Percentiles rank a stretch among this genome's conserved stretches.
Conservation (phyloP, 2,888 invertebrate genomes). For the Panopea generosa region DNA sequence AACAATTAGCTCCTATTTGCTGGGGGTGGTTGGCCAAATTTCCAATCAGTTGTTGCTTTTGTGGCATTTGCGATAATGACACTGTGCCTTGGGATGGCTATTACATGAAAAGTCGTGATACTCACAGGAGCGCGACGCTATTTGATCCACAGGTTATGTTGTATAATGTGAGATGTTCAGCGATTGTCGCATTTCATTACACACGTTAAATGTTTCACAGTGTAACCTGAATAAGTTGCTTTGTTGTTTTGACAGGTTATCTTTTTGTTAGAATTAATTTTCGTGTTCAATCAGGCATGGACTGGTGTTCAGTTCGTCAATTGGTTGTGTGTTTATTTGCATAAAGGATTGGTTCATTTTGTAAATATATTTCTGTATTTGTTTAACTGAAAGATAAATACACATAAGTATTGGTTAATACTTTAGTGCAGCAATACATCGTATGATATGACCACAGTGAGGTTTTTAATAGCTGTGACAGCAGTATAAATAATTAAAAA, state of each 20-base stretch:
- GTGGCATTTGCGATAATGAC: constrained; percentile 30
- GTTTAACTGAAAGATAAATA: neutral
- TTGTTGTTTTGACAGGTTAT: constrained; percentile 21
- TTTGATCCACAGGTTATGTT: constrained; percentile 35
- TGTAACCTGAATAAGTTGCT: constrained; percentile 27
- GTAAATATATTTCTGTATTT: constrained; percentile 6
- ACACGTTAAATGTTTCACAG: constrained; percentile 37
- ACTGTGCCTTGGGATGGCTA: constrained; percentile 20
- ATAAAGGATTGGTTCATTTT: neutral
- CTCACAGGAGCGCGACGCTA: constrained; percentile 17
- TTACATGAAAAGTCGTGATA: constrained; percentile 29
- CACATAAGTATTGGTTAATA: neutral
- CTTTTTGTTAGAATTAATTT: constrained; percentile 25
- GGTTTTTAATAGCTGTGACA: too few relatives aligned
- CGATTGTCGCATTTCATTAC: constrained; percentile 39
- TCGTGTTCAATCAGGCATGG: constrained; percentile 3
- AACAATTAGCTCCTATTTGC: constrained; percentile 50
- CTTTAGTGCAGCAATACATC: too few relatives aligned
- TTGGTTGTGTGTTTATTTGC: constrained; percentile 1
- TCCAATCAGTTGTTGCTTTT: constrained; percentile 26
- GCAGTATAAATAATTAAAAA: too few relatives aligned
- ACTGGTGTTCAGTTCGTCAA: neutral
- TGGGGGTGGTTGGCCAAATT: constrained; percentile 20
- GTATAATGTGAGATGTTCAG: constrained; percentile 32
- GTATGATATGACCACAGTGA: too few relatives aligned